These are phyloP conservation scores for Boulengeromyrus knoepffleri DNA, from an alignment of 2,113 vertebrate genomes.

Conservation along the genomic window DNA sequence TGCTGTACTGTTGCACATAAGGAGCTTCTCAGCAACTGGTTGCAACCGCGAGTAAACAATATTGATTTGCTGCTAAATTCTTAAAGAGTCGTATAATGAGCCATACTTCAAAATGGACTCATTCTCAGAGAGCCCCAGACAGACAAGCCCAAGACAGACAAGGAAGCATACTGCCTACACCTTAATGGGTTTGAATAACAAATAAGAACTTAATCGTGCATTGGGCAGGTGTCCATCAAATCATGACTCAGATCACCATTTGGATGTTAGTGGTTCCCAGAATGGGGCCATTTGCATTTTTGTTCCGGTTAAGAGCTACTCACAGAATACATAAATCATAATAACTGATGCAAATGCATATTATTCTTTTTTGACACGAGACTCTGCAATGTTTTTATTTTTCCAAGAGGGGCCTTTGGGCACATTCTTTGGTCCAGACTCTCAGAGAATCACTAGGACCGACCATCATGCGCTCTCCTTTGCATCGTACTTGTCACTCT, in stretches of 20 bases:
- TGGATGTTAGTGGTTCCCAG: neutral
- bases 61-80: conserved; percentile 4
- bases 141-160: neutral
- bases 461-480: neutral
- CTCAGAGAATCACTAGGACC: neutral
- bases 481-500: neutral
- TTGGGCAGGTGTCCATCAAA: neutral
- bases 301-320: neutral
- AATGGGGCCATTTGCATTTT: neutral
- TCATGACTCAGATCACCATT: neutral
- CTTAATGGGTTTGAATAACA: conserved; percentile 25
- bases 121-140: neutral
- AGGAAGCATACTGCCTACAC: neutral
- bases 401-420: neutral
- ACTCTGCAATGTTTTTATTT: neutral
- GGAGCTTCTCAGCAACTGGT: neutral
- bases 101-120: neutral
- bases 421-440: neutral
- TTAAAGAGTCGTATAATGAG: neutral
- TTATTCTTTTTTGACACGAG: neutral
- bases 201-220: neutral
- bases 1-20: neutral
- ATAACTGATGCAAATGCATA: neutral
- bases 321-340: neutral
- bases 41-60: neutral